phyloP scores from a whole-genome alignment of 2,113 vertebrate genomes.

The Chaenocephalus aceratus region DNA sequence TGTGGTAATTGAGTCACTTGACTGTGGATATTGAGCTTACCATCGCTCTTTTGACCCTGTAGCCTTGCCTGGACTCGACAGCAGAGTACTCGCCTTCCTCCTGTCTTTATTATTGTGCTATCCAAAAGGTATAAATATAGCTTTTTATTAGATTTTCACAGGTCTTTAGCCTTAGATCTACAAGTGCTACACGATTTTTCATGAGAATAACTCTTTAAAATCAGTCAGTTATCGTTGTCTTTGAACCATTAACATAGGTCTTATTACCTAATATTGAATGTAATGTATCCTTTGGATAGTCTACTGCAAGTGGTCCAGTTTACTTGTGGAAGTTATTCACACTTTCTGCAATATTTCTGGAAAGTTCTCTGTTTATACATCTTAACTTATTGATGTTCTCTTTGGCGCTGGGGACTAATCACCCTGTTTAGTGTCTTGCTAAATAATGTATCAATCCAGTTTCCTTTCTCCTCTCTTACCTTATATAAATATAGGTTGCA shows the following conservation, averaged over 20 bases:
- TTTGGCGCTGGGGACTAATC: constrained; percentile 8
- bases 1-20: constrained; percentile 93
- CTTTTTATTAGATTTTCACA: constrained; percentile 15
- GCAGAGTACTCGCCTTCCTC: constrained; percentile 42
- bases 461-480: constrained; percentile 12
- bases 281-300: neutral
- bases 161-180: neutral
- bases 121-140: constrained; percentile 65
- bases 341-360: neutral
- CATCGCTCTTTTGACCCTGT: constrained; percentile 83
- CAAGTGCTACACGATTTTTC: constrained; percentile 11
- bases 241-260: neutral
- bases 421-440: constrained; percentile 59
- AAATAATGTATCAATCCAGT: constrained; percentile 62
- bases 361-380: neutral
- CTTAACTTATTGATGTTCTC: neutral
- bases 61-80: constrained; percentile 79
- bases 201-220: constrained; percentile 17
- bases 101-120: constrained; percentile 44
- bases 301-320: neutral
- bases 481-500: neutral
- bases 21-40: constrained; percentile 89
- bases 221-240: constrained; percentile 34
- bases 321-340: neutral
- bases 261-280: neutral